Base-by-base conservation (phyloP, 2,797 vertebrate genomes). In the Hozukius guyotensis region DNA sequence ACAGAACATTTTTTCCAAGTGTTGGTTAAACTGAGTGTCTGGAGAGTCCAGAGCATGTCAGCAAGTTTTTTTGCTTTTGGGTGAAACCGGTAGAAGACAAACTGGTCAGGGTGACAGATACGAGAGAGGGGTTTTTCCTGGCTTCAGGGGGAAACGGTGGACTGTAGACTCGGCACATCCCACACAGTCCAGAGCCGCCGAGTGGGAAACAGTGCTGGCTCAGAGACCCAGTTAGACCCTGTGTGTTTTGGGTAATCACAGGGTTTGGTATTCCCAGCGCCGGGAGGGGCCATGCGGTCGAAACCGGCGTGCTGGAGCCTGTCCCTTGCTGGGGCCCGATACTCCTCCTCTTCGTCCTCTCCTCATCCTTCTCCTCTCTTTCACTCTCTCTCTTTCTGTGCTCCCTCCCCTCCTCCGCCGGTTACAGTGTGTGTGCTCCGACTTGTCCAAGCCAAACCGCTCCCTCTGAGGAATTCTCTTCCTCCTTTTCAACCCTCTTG, bases 221-320 rank as follows among this genome's bases (percentile, higher is more conserved):
- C 91, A 8, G 76, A 81, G 88, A 88, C 84, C 88, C 81, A 79
- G 82, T 89, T 86, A 85, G 90, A 87, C 87, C 92, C 89, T 68
- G 79, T 93, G 89, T 93, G 91, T 94, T 94, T 91, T 90, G 93
- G 91, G 92, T 96, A 96, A 96, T 96, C 93, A 95, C 93, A 96
- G 94, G 94, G 93, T 96, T 95, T 92, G 89, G 92, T 95, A 90
- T 94, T 95, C 91, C 80, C 90, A 91, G 94, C 27, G 52, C 88
- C 80, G 89, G 94, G 94, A 96, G 95, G 95, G 92, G 93, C 92
- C 91, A 86, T 95, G 94, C 81, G 94, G 96, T 95, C 78, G 93
- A 96, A 96, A 95, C 94, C 90, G 73, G 90, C 95, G 67, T 96
- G 96, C 94, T 91, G 83, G 92, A 94, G 92, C 95, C 88, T 93